phyloP scores from a whole-genome alignment of 1,140 invertebrate genomes.

The Platorchestia sp. region DNA sequence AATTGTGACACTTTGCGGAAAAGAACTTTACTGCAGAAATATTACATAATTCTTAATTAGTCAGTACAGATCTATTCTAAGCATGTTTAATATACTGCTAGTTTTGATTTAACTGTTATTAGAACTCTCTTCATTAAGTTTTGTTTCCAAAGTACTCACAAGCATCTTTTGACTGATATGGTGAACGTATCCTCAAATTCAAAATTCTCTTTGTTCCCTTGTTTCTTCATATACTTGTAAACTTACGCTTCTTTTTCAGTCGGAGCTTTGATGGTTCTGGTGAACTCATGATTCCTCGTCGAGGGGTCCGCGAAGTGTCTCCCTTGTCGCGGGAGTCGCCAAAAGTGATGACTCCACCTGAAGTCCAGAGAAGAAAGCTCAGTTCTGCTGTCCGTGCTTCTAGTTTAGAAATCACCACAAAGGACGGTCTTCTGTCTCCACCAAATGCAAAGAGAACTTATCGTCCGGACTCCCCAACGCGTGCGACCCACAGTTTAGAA shows the following conservation, averaged over 20 bases:
- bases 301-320: slow-evolving; percentile 29
- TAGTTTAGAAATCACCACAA: slow-evolving; percentile 61
- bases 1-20: too few relatives aligned
- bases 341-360: background rate
- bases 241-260: background rate
- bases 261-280: slow-evolving; percentile 28
- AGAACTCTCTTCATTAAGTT: background rate
- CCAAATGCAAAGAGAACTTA: background rate
- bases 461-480: slow-evolving; percentile 4
- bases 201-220: background rate
- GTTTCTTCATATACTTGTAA: background rate
- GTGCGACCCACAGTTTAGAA: slow-evolving; percentile 54
- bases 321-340: slow-evolving; percentile 36
- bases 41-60: background rate
- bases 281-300: background rate
- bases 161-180: background rate
- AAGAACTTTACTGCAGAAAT: background rate
- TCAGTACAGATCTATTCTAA: background rate
- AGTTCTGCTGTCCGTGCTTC: slow-evolving; percentile 22
- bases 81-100: background rate
- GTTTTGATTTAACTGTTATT: background rate
- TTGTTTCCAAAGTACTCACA: background rate
- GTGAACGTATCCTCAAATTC: background rate
- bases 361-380: background rate
- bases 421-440: slow-evolving; percentile 62